Base-by-base conservation (phyloP, 2,888 invertebrate genomes). In the Asteroscopus sphinx region DNA sequence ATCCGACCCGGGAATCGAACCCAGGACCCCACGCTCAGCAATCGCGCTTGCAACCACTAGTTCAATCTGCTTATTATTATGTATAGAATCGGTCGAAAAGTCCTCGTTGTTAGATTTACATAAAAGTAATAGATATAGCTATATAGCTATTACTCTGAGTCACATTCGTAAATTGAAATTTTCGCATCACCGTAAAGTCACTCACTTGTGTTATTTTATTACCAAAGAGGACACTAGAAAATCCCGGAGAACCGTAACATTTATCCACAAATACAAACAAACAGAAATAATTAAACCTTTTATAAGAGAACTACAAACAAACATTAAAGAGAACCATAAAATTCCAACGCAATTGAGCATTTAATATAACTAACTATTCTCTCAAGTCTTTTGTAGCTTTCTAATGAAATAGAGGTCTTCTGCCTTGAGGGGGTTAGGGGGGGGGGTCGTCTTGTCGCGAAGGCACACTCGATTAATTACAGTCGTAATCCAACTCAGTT, bases 381-480 rank as follows among this genome's bases (percentile, higher is more conserved):
- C 36, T 53, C 28, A 58, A 56, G 54, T 80, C 81, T 76, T 82
- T 84, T 83, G 83, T 83, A 71, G 74, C 67, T 69, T 68, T 75
- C 68, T 83, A 86, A 87, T 86, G 81, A 86, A 88, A 87, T 83
- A 80, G 76, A 80, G 77, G 82, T 77, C 74, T 74, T 56, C 60
- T 53, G 54, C 46, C 68, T 71, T 75, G 72, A 17, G 36, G 25
- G 40, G 28, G 21, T n/a, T n/a, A n/a, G 48, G 41, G 16, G 45
- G n/a, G n/a, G 48, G 47, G 52, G 56, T 46, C 54, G 57, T 53
- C 66, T 75, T 76, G 80, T 82, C 80, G 79, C 77, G 75, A 79
- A 80, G 79, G 75, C 80, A 78, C 75, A 76, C 80, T 77, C 84
- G 83, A 87, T 87, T 88, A 87, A 87, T 88, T 86, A 83, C 84